Evolutionary conservation across 2,113 vertebrate species (phyloP), one percentile per base, ranked within the genome.

Genomic region (Tenebrosternarchus preto): DNA sequence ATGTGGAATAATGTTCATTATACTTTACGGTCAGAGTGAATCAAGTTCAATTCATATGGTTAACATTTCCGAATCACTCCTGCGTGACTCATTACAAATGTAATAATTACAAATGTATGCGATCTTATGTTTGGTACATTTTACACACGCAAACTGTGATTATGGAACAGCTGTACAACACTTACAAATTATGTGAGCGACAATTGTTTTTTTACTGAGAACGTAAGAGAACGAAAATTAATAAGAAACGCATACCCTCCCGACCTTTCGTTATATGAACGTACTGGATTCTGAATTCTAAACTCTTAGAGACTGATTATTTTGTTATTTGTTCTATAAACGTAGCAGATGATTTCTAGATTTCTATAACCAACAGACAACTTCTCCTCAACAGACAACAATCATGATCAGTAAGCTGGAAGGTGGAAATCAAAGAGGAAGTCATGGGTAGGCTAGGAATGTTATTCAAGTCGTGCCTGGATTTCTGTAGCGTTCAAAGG

Each of bases 181-280:
- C 43, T 50, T 9, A 50, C 43, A 15, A 50, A 50, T 50, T 15
- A 50, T 12, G 12, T 12, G 2, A 15, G 43, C 8, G 2, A 50
- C 11, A 15, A 7, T 5, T 5, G 6, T 2, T 43, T 43, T 43
- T 9, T n/a, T n/a, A n/a, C n/a, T n/a, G n/a, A n/a, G n/a, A n/a
- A n/a, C n/a, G n/a, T n/a, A 27, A 57, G 53, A 43, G 29, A 20
- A 50, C 59, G 25, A 72, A 19, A 33, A 33, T n/a, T 7, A 27
- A 24, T 27, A 5, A 69, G 55, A 71, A 80, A 80, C 64, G 71
- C 43, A 68, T 63, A 20, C 39, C 27, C 8, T 8, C 1, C 24
- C 33, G 9, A 22, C 59, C 63, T 17, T 33, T 66, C 31, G 19
- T 50, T 2, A 12, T 50, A 15, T 31, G 63, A 20, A 20, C 19